phyloP scores from a whole-genome alignment of 1,140 invertebrate genomes.

The Bombus confusus region DNA sequence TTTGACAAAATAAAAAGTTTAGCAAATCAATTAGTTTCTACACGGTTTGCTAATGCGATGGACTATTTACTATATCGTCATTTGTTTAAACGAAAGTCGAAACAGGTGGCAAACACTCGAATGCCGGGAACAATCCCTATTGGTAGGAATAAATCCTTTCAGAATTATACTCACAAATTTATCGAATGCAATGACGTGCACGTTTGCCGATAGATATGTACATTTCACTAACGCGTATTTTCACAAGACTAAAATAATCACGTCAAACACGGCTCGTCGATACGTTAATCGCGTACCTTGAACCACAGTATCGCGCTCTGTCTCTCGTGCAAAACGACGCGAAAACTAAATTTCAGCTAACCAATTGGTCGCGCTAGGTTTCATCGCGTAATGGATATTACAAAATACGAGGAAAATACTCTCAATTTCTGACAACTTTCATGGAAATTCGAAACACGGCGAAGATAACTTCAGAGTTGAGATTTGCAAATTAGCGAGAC shows the following conservation, averaged over 20 bases:
- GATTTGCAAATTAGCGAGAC: too few relatives aligned
- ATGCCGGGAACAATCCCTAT: background rate
- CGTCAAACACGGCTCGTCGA: background rate
- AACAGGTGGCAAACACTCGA: background rate
- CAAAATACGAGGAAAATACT: too few relatives aligned
- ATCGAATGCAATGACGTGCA: slow-evolving; percentile 16
- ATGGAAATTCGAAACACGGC: too few relatives aligned
- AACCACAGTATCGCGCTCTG: background rate
- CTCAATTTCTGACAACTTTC: too few relatives aligned
- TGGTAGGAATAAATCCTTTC: slow-evolving; percentile 17
- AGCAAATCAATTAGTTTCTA: background rate
- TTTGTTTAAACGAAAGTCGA: background rate
- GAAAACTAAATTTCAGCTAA: background rate
- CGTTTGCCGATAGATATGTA: slow-evolving; percentile 14
- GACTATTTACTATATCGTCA: background rate
- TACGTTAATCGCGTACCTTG: slow-evolving; percentile 10
- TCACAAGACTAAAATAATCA: slow-evolving; percentile 17
- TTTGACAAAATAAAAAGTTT: background rate
- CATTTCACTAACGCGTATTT: slow-evolving; percentile 9
- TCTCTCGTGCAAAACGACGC: background rate
- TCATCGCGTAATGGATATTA: too few relatives aligned
- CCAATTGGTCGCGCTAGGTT: too few relatives aligned
- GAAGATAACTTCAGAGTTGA: too few relatives aligned
- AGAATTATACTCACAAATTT: slow-evolving; percentile 32
- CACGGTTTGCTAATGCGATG: too few relatives aligned